These are phyloP conservation scores for Darevskia mixta DNA, from an alignment of 2,797 vertebrate species.

Conservation along the genomic window DNA sequence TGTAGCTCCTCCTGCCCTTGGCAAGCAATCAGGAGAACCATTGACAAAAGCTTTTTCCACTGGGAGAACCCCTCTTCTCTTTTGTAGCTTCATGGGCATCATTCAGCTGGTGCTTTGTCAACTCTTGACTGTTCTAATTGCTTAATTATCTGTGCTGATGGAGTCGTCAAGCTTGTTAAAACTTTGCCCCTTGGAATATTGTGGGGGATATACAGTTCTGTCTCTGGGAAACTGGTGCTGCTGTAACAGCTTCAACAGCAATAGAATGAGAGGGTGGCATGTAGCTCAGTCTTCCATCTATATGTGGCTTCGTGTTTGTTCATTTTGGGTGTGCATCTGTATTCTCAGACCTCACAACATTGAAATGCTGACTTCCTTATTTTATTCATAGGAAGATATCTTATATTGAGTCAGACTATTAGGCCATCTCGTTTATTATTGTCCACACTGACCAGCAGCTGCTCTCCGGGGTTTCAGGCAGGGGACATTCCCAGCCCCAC, in stretches of 20 bases:
- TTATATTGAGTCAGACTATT: no score
- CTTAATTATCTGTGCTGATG: slow-evolving; percentile 70
- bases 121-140: slow-evolving; percentile 67
- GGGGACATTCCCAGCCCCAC: no score
- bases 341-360: neutral
- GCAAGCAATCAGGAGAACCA: slow-evolving; percentile 59
- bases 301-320: slow-evolving; percentile 35
- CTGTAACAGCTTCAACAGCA: slow-evolving; percentile 43
- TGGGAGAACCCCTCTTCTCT: slow-evolving; percentile 53
- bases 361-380: slow-evolving; percentile 19
- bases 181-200: slow-evolving; percentile 63
- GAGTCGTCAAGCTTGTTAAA: slow-evolving; percentile 71
- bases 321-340: slow-evolving; percentile 1
- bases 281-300: slow-evolving; percentile 3
- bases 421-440: no score
- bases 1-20: slow-evolving; percentile 54
- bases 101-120: slow-evolving; percentile 71
- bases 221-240: slow-evolving; percentile 45
- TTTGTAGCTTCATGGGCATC: slow-evolving; percentile 62
- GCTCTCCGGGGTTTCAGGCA: no score
- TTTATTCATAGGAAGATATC: neutral
- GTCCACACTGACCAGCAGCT: no score
- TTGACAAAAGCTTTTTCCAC: slow-evolving; percentile 49
- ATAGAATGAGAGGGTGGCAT: neutral
- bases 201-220: slow-evolving; percentile 27